Evolutionary conservation across 2,888 invertebrate species (phyloP), one percentile per base, ranked within the genome.

Genomic region (Antitype chi): DNA sequence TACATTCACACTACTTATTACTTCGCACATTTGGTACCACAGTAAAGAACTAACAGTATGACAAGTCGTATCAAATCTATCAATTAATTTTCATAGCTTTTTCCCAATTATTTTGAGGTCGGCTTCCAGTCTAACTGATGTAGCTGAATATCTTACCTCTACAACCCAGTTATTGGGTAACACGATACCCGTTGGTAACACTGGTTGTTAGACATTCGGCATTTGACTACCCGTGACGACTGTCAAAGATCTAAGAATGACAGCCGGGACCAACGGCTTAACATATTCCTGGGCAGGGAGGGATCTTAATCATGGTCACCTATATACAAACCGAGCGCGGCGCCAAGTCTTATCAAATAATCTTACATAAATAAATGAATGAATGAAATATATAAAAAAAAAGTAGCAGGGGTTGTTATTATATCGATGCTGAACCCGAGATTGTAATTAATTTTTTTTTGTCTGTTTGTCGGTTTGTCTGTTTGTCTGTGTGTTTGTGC

Each of bases 1-100:
- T 8, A 62, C 17, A 49, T 76, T 57, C 55, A 75, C 60, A 62
- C n/a, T 43, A 62, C 38, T n/a, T 74, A 32, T 23, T 17, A 74
- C n/a, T 57, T 55, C 49, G 23, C 38, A 32, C 20, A 32, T 62
- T 63, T 13, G 8, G 3, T 28, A 38, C 49, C 76, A 76, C 49
- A 20, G 76, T 76, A 57, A 17, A 38, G 23, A 17, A 57, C 3
- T 28, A 15, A 64, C 13, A 76, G 64, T 76, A 38, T 49, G 2
- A 8, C 9, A 57, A 76, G 9, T 70, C 47, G 8, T 52, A 52
- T 15, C 63, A 63, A 60, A n/a, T 17, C 8, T n/a, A n/a, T 28
- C 3, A 28, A 8, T 28, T 6, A 60, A 6, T 20, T 8, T 69
- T 2, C 20, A 1, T 23, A 43, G 15, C 9, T 15, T 57, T 28